Conservation (phyloP, 2,113 vertebrate genomes). For the Laticauda colubrina region DNA sequence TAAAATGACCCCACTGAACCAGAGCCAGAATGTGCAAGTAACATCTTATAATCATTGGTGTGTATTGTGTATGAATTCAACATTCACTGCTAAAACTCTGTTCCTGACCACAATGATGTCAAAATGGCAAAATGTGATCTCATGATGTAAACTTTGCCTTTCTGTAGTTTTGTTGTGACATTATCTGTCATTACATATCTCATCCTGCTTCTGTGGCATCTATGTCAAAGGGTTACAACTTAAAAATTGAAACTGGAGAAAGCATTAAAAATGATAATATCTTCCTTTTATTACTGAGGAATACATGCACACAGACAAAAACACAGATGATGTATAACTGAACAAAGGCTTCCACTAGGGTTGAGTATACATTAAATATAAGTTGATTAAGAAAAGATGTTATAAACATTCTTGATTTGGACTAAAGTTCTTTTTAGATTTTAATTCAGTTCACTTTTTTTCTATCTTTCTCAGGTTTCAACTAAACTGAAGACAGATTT, state of each 20-base stretch:
- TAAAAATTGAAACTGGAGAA: not conserved
- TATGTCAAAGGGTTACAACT: not conserved
- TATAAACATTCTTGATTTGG: not conserved
- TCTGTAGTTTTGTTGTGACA: not conserved
- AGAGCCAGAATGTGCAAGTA: not conserved
- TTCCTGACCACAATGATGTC: not conserved
- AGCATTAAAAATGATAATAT: not conserved
- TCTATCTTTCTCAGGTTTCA: not conserved
- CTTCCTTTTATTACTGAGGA: not conserved
- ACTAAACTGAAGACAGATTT: not conserved
- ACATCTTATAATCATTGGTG: not conserved
- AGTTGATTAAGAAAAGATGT: not conserved
- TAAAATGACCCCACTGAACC: not conserved
- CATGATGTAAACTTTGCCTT: not conserved
- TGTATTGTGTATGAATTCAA: not conserved
- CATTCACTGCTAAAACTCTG: not conserved
- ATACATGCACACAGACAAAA: not conserved
- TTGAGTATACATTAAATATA: not conserved
- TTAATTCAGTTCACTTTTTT: not conserved
- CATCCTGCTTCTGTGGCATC: not conserved
- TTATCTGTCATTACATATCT: not conserved
- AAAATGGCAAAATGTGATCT: not conserved
- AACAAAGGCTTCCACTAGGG: not conserved
- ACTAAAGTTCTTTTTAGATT: not conserved
- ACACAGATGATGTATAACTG: not conserved